phyloP scores from a whole-genome alignment of 2,113 vertebrate genomes.

The Dasyornis broadbenti region DNA sequence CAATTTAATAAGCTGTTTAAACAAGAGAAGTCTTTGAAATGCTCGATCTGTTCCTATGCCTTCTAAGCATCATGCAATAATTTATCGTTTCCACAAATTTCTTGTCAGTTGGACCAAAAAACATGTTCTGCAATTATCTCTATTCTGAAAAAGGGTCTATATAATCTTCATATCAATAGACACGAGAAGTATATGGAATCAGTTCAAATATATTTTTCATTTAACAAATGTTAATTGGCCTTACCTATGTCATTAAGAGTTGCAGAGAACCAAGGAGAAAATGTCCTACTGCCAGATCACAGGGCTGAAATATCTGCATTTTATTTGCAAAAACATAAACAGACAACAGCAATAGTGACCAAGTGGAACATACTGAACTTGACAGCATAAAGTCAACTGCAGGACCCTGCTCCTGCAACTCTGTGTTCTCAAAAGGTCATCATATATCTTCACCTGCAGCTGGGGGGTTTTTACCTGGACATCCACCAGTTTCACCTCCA shows the following conservation, averaged over 20 bases:
- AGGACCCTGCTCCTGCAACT: neutral
- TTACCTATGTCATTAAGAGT: neutral
- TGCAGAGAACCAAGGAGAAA: neutral
- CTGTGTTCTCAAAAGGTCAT: neutral
- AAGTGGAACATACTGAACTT: neutral
- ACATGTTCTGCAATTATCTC: neutral
- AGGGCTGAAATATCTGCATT: neutral
- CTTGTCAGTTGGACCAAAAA: neutral
- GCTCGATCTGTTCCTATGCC: constrained; percentile 34
- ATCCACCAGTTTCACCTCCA: neutral
- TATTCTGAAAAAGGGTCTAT: neutral
- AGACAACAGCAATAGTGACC: neutral
- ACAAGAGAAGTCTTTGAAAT: constrained; percentile 54
- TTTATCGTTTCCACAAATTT: neutral
- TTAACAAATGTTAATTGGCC: neutral
- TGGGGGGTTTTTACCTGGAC: neutral
- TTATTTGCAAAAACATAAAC: neutral
- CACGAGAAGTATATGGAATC: neutral
- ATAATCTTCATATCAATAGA: neutral
- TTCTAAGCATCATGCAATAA: neutral
- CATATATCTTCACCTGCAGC: neutral
- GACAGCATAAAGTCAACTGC: neutral
- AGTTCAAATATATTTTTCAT: neutral
- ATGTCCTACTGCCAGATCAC: neutral
- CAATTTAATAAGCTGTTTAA: constrained; percentile 65